These are phyloP conservation scores for Podarcis lilfordi DNA, from an alignment of 2,797 vertebrate species.

Conservation along the genomic window DNA sequence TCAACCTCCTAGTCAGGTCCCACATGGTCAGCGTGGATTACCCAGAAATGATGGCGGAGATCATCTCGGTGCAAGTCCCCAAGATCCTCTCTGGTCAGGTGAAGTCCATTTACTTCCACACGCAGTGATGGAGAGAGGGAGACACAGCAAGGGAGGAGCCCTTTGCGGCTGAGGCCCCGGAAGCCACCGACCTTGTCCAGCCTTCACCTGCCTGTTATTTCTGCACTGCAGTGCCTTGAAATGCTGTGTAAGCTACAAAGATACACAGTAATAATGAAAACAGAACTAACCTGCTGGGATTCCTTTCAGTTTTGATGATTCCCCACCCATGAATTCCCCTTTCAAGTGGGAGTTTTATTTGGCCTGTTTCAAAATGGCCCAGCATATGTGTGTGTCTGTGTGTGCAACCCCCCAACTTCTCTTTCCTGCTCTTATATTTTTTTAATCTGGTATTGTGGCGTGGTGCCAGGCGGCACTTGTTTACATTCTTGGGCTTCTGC, in stretches of 20 bases:
- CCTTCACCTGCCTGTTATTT: conserved; percentile 68
- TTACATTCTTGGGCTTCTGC: conserved; percentile 49
- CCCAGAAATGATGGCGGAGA: conserved; percentile 99
- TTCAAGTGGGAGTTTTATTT: conserved; percentile 31
- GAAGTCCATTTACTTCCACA: conserved; percentile 96
- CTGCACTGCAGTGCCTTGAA: conserved; percentile 80
- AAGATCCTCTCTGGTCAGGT: conserved; percentile 97
- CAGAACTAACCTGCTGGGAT: conserved; percentile 47
- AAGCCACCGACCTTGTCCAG: conserved; percentile 25
- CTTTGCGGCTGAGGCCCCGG: background rate
- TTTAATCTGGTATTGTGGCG: conserved; percentile 20
- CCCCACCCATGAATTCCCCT: background rate
- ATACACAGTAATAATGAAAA: background rate
- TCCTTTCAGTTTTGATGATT: conserved; percentile 9
- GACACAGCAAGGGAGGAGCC: background rate
- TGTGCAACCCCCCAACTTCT: background rate
- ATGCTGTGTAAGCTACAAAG: conserved; percentile 9
- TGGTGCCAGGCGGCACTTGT: conserved; percentile 1
- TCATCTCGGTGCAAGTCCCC: conserved; percentile 98
- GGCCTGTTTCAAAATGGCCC: conserved; percentile 27
- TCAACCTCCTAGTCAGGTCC: conserved; percentile 95
- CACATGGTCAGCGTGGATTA: conserved; percentile 95
- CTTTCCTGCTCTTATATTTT: background rate
- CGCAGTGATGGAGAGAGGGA: conserved; percentile 77
- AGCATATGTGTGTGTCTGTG: conserved; percentile 26